Evolutionary conservation across 2,113 vertebrate species (phyloP).

Genomic region (Corynorhinus townsendii): DNA sequence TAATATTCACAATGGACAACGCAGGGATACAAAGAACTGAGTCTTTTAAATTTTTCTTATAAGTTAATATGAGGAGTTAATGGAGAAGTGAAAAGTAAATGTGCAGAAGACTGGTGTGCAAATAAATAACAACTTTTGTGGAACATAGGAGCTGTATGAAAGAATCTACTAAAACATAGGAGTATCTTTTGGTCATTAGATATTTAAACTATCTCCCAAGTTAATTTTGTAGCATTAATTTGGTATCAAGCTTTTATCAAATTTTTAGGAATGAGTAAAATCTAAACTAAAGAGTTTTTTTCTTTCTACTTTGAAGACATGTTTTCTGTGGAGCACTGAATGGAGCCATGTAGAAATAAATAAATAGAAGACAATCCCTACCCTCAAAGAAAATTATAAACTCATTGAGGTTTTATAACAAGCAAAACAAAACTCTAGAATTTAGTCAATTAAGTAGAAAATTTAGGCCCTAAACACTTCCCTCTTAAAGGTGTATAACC

Average conservation of each 20-base stretch:
- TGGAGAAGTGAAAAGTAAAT: constrained; percentile 12
- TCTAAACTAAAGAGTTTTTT: neutral
- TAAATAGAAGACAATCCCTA: constrained; percentile 52
- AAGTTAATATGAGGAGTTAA: neutral
- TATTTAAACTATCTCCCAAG: constrained; percentile 8
- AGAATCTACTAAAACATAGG: neutral
- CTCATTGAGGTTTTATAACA: constrained; percentile 40
- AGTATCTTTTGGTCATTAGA: neutral
- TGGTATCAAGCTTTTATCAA: constrained; percentile 12
- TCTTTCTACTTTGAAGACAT: neutral
- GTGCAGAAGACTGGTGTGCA: neutral
- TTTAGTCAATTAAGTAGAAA: constrained; percentile 58
- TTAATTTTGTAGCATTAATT: constrained; percentile 35
- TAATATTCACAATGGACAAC: neutral
- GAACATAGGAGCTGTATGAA: neutral
- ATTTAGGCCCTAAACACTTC: constrained; percentile 38
- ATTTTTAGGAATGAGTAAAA: constrained; percentile 12
- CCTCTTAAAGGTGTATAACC: constrained; percentile 50
- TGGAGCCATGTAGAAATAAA: constrained; percentile 46
- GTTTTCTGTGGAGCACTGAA: constrained; percentile 22
- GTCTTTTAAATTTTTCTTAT: neutral
- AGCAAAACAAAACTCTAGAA: constrained; percentile 57
- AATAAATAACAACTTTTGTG: neutral
- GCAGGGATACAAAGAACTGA: neutral
- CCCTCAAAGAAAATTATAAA: constrained; percentile 50